Conservation (phyloP, 2,113 vertebrate species). For the Sorex fumeus region DNA sequence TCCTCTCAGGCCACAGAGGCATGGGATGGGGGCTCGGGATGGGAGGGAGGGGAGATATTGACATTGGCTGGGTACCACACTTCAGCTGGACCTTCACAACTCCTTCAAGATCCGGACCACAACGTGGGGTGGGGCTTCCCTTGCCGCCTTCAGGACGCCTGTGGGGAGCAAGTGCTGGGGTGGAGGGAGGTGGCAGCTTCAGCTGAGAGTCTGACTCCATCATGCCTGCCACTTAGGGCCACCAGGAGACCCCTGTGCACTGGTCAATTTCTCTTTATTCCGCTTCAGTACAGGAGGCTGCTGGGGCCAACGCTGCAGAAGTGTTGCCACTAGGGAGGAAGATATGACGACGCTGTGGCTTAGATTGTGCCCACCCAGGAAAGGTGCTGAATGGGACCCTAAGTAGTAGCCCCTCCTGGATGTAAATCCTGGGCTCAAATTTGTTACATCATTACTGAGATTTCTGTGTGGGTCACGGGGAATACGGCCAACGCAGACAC, state of each 20-base stretch:
- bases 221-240: background rate
- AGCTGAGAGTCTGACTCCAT: background rate
- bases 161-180: background rate
- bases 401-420: background rate
- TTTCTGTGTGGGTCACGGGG: slow-evolving; percentile 38
- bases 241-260: background rate
- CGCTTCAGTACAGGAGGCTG: slow-evolving; percentile 66
- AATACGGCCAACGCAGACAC: background rate
- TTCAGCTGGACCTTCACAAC: background rate
- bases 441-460: background rate
- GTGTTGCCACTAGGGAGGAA: background rate
- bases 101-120: background rate
- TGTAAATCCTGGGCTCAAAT: background rate
- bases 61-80: background rate
- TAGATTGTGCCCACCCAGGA: background rate
- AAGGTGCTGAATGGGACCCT: slow-evolving; percentile 3
- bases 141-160: background rate
- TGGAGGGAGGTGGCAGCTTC: background rate
- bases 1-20: no score
- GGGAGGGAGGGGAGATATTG: background rate
- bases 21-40: background rate
- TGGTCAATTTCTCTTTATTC: background rate
- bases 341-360: rapidly evolving
- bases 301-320: slow-evolving; percentile 44
- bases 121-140: background rate